These are phyloP conservation scores for Dendrophyllia cribrosa DNA, from an alignment of 64 coral and sea anemone genomes.

Conservation along the genomic window DNA sequence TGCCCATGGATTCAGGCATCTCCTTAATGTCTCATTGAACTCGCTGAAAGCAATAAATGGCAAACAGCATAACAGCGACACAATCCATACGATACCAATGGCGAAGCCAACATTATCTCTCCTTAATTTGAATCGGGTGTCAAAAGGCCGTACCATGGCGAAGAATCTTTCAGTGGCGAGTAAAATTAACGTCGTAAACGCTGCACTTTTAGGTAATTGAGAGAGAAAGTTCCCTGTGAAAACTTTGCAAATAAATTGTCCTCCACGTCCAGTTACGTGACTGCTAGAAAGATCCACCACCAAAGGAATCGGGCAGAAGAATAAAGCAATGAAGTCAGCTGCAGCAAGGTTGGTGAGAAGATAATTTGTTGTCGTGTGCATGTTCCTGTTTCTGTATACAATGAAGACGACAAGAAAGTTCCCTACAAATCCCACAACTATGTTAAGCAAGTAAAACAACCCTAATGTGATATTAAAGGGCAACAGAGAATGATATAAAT, in stretches of 20 bases:
- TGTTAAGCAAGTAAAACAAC: not conserved
- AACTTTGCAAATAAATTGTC: constrained; percentile 51
- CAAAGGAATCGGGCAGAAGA: constrained; percentile 35
- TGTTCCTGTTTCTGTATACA: constrained; percentile 28
- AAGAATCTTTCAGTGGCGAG: constrained; percentile 41
- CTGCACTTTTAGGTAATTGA: not conserved
- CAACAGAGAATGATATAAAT: not conserved
- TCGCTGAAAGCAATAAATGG: constrained; percentile 25
- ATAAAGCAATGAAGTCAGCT: constrained; percentile 49
- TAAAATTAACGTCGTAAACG: constrained; percentile 22
- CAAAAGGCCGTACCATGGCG: constrained; percentile 26
- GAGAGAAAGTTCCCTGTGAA: constrained; percentile 36
- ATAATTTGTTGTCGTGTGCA: constrained; percentile 79
- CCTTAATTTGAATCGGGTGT: not conserved
- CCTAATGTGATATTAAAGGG: not conserved
- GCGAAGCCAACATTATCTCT: not conserved
- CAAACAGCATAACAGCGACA: not conserved
- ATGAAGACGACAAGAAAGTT: constrained; percentile 60
- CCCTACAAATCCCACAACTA: constrained; percentile 49
- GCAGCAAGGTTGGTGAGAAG: constrained; percentile 60
- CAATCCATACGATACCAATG: constrained; percentile 28
- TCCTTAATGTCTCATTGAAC: not conserved
- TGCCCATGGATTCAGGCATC: not conserved
- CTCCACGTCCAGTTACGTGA: not conserved
- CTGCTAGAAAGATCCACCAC: not conserved